phyloP scores from a whole-genome alignment of 2,797 vertebrate species.

The Lateolabrax maculatus region DNA sequence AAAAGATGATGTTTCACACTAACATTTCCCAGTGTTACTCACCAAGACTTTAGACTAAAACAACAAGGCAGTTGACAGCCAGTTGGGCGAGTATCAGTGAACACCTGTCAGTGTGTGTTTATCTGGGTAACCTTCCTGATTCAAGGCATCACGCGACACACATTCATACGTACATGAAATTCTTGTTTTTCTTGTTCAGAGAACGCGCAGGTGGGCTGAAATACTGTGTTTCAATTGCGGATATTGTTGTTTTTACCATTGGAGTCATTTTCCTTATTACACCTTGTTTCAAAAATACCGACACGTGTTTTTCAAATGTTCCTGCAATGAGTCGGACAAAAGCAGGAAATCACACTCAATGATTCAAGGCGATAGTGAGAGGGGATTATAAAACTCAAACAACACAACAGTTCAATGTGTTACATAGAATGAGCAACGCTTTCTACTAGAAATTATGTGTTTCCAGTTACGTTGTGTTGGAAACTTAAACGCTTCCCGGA shows the following conservation, averaged over 20 bases:
- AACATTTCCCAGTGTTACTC: background rate
- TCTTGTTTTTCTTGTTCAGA: background rate
- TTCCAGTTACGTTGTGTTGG: background rate
- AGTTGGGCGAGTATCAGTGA: background rate
- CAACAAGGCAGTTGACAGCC: background rate
- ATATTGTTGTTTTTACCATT: too few relatives aligned
- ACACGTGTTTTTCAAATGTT: background rate
- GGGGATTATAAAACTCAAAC: background rate
- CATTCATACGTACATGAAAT: background rate
- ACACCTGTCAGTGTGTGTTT: background rate
- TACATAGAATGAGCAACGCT: background rate
- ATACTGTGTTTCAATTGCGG: background rate
- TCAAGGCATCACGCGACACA: background rate
- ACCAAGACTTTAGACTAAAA: background rate
- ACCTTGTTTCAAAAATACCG: background rate
- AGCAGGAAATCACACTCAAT: background rate
- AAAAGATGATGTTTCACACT: conserved; percentile 19
- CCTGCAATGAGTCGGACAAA: background rate
- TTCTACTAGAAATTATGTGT: background rate
- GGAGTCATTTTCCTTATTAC: background rate
- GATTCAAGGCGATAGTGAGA: background rate
- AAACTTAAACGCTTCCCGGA: too few relatives aligned
- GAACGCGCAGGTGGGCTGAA: background rate
- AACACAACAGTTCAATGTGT: conserved; percentile 4
- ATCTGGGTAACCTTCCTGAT: background rate